A percentile compares a stretch with the other conserved stretches of the same genome.
phyloP scores from a whole-genome alignment of 2,888 invertebrate genomes.

The Epistrophella euchroma region DNA sequence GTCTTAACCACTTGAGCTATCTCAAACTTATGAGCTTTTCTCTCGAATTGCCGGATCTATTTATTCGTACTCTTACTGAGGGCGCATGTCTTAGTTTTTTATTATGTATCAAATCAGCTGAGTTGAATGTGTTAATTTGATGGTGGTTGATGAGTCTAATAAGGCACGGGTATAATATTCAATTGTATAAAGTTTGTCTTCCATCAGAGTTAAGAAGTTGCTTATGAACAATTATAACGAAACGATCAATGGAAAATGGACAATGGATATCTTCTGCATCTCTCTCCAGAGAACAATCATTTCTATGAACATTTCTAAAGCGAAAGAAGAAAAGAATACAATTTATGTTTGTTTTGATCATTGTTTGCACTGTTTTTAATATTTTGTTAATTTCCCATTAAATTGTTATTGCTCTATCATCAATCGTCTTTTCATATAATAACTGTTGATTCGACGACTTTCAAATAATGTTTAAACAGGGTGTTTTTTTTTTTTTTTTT shows the following conservation, averaged over 20 bases:
- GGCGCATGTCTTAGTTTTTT: constrained; percentile 48
- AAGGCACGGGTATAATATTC: constrained; percentile 12
- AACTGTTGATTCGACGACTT: constrained; percentile 1
- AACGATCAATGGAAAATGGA: no score
- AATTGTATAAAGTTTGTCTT: not conserved
- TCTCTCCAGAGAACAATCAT: not conserved
- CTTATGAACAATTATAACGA: not conserved
- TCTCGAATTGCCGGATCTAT: constrained; percentile 75
- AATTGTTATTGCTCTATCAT: not conserved
- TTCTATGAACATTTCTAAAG: not conserved
- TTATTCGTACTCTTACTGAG: constrained; percentile 46
- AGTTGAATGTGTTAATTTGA: not conserved
- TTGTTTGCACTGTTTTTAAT: not conserved
- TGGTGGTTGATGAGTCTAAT: constrained; percentile 7
- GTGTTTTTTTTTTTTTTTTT: not conserved
- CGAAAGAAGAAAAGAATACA: not conserved
- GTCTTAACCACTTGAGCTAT: constrained; percentile 74
- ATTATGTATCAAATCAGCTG: constrained; percentile 57
- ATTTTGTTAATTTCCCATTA: not conserved
- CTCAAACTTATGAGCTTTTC: constrained; percentile 78
- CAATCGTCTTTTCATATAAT: not conserved
- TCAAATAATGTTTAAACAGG: constrained; percentile 1
- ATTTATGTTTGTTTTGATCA: constrained; percentile 9
- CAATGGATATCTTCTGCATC: not conserved
- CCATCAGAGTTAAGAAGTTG: constrained; percentile 7